Evolutionary conservation across 2,888 invertebrate genomes (phyloP).

Genomic region (Drosophila mayaguana): DNA sequence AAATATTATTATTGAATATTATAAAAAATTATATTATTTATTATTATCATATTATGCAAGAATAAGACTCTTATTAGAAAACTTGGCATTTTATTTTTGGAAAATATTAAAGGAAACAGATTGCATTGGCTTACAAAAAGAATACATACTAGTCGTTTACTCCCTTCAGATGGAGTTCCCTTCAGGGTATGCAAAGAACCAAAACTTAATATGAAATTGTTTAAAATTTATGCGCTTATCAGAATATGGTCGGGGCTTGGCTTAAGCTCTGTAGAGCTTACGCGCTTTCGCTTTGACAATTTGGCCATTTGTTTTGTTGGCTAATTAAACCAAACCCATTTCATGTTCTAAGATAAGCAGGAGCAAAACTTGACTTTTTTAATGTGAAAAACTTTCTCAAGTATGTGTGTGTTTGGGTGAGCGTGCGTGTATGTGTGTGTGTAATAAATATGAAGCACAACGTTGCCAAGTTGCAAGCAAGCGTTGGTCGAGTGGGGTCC

Average conservation of each 20-base stretch:
- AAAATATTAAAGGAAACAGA: no score
- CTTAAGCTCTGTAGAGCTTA: slow-evolving; percentile 16
- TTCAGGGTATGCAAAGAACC: slow-evolving; percentile 17
- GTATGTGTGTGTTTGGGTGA: neutral
- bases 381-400: slow-evolving; percentile 61
- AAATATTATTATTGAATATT: no score
- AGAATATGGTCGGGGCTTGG: slow-evolving; percentile 29
- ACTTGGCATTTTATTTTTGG: no score
- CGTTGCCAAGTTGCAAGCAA: slow-evolving; percentile 58
- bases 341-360: slow-evolving; percentile 65
- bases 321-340: slow-evolving; percentile 80
- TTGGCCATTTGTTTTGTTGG: slow-evolving; percentile 68
- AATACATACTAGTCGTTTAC: neutral
- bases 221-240: slow-evolving; percentile 54
- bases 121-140: no score
- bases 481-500: slow-evolving; percentile 24
- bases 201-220: slow-evolving; percentile 37
- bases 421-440: slow-evolving; percentile 28
- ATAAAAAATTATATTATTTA: no score
- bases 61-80: no score
- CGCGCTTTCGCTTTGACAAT: slow-evolving; percentile 34
- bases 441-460: slow-evolving; percentile 70
- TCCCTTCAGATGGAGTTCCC: neutral
- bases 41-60: no score
- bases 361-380: slow-evolving; percentile 64